These are phyloP conservation scores for Zaprionus gabonicus DNA, from an alignment of 1,140 invertebrate species.

Conservation along the genomic window DNA sequence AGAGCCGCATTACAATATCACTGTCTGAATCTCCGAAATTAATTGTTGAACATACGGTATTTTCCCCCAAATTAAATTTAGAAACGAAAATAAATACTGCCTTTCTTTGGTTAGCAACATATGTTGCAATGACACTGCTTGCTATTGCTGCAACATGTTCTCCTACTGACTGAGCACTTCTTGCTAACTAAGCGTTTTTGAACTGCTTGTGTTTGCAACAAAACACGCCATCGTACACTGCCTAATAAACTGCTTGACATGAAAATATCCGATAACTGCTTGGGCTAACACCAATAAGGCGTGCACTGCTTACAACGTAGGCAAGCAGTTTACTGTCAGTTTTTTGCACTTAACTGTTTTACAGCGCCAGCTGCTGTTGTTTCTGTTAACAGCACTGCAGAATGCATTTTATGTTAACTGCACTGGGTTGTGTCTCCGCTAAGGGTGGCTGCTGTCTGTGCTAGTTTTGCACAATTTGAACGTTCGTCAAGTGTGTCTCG, in stretches of 20 bases:
- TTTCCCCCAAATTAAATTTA: background rate
- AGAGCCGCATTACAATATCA: background rate
- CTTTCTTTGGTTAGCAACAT: background rate
- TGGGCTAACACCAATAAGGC: background rate
- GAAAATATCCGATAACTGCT: background rate
- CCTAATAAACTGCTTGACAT: no score
- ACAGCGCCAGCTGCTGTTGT: background rate
- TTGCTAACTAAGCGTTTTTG: no score
- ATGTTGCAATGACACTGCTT: no score
- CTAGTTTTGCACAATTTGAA: background rate
- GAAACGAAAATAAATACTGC: background rate
- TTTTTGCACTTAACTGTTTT: background rate
- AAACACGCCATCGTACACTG: no score
- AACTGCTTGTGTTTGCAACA: no score
- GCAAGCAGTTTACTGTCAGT: background rate
- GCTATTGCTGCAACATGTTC: no score
- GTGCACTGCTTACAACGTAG: background rate
- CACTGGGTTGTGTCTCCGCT: conserved; percentile 19
- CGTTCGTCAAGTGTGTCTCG: background rate
- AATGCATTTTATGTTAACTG: background rate
- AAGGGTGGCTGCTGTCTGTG: background rate
- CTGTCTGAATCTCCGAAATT: background rate
- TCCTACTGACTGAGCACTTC: no score
- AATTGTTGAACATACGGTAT: background rate
- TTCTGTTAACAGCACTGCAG: background rate